Conservation (phyloP, 2,888 invertebrate species). For the Copidosoma aretas region DNA sequence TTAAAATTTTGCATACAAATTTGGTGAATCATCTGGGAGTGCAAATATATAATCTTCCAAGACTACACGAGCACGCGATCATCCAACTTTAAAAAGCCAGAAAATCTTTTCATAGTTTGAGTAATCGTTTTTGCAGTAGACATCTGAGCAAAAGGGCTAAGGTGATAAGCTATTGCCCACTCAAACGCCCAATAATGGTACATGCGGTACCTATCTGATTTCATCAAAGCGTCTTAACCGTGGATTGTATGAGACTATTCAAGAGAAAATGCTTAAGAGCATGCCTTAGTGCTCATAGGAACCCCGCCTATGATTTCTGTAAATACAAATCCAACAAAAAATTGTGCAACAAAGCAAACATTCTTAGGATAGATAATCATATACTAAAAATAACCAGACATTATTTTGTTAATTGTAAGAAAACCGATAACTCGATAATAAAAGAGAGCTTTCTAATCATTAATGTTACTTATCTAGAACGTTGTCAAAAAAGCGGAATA, state of each 20-base stretch:
- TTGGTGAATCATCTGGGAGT: too few species aligned
- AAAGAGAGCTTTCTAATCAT: too few species aligned
- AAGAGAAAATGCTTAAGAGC: conserved; percentile 33
- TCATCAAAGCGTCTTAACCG: conserved; percentile 27
- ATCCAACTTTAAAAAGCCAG: too few species aligned
- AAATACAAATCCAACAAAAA: conserved; percentile 30
- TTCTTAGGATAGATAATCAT: conserved; percentile 30
- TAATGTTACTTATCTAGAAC: too few species aligned
- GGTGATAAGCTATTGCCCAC: conserved; percentile 26
- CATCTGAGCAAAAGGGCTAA: conserved; percentile 17
- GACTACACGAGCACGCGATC: too few species aligned
- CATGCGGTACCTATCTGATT: conserved; percentile 11
- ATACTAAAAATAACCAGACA: conserved; percentile 5
- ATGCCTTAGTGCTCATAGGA: conserved; percentile 14
- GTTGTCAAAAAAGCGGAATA: too few species aligned
- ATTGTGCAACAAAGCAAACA: conserved; percentile 28
- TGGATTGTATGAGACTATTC: conserved; percentile 39
- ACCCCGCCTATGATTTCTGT: conserved; percentile 1
- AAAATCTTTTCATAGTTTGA: too few species aligned
- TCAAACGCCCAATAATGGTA: not conserved
- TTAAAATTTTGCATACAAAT: too few species aligned
- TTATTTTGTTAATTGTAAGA: too few species aligned
- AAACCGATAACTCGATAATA: too few species aligned
- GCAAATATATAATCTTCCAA: too few species aligned
- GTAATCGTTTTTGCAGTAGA: too few species aligned